These are phyloP conservation scores for Aphodius granarius DNA, from an alignment of 2,888 invertebrate genomes.

Conservation along the genomic window DNA sequence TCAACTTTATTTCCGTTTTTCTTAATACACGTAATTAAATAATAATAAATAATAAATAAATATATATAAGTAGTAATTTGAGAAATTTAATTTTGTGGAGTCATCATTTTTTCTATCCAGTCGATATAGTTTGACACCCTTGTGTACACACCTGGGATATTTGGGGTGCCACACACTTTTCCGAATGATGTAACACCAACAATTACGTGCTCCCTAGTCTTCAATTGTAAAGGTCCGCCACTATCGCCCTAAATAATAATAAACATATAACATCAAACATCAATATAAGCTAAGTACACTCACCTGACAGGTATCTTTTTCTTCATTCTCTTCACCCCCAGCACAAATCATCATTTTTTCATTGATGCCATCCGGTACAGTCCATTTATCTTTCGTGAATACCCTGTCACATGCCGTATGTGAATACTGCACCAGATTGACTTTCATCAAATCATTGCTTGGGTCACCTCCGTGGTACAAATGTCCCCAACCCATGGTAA, in stretches of 20 bases:
- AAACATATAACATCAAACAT: neutral
- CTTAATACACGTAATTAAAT: neutral
- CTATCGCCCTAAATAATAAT: conserved; percentile 17
- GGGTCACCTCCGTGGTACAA: conserved; percentile 30
- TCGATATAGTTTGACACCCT: conserved; percentile 1
- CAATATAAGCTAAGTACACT: conserved; percentile 1
- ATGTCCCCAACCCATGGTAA: conserved; percentile 61
- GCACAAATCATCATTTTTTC: conserved; percentile 49
- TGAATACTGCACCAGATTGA: conserved; percentile 47
- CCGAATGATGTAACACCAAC: conserved; percentile 6
- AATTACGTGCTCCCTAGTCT: neutral
- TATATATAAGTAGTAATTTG: neutral
- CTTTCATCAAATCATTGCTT: conserved; percentile 53
- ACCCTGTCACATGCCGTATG: conserved; percentile 42
- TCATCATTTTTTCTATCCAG: conserved; percentile 13
- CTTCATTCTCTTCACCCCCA: conserved; percentile 45
- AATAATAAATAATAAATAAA: neutral
- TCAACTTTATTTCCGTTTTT: no score
- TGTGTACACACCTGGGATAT: conserved; percentile 2
- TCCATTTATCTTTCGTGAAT: conserved; percentile 31
- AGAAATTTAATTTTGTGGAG: neutral
- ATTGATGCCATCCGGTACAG: conserved; percentile 41
- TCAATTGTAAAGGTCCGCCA: conserved; percentile 6
- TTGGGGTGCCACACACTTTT: neutral
- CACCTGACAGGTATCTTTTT: conserved; percentile 51